phyloP scores from a whole-genome alignment of 2,113 vertebrate genomes.

The Aegypius monachus region DNA sequence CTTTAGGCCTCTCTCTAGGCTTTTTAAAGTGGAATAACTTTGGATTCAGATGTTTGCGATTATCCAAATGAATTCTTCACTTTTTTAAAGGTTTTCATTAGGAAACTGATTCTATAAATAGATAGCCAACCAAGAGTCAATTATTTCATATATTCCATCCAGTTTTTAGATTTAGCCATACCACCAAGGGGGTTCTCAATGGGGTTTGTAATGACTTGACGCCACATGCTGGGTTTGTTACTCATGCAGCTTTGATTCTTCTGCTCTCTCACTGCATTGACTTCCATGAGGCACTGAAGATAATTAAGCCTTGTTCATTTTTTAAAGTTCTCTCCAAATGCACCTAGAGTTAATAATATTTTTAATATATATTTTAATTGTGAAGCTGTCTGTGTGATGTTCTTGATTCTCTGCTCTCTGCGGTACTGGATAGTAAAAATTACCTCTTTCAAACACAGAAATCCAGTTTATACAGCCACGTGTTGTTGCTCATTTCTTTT shows the following conservation, averaged over 20 bases:
- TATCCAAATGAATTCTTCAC: not conserved
- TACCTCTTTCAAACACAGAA: not conserved
- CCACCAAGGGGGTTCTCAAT: slow-evolving; percentile 32
- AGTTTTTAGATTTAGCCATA: slow-evolving; percentile 23
- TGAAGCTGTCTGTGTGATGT: not conserved
- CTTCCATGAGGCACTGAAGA: slow-evolving; percentile 16
- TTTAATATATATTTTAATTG: not conserved
- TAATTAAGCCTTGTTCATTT: not conserved
- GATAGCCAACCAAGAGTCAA: slow-evolving; percentile 23
- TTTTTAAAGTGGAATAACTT: not conserved
- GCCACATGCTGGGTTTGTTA: slow-evolving; percentile 16
- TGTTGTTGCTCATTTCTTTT: not conserved
- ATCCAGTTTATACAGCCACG: not conserved
- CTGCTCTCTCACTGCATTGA: slow-evolving; percentile 29
- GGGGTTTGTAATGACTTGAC: slow-evolving; percentile 51
- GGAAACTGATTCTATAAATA: slow-evolving; percentile 9
- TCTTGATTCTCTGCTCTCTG: not conserved
- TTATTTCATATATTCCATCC: slow-evolving; percentile 58
- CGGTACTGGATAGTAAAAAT: not conserved
- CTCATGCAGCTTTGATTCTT: slow-evolving; percentile 36
- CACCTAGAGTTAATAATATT: not conserved
- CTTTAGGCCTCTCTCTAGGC: not conserved
- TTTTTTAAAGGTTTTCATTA: slow-evolving; percentile 12
- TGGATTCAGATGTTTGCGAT: not conserved
- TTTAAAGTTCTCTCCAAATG: not conserved